These are phyloP conservation scores for Rhinolophus ferrumequinum DNA, from an alignment of 2,113 vertebrate species.

Conservation along the genomic window DNA sequence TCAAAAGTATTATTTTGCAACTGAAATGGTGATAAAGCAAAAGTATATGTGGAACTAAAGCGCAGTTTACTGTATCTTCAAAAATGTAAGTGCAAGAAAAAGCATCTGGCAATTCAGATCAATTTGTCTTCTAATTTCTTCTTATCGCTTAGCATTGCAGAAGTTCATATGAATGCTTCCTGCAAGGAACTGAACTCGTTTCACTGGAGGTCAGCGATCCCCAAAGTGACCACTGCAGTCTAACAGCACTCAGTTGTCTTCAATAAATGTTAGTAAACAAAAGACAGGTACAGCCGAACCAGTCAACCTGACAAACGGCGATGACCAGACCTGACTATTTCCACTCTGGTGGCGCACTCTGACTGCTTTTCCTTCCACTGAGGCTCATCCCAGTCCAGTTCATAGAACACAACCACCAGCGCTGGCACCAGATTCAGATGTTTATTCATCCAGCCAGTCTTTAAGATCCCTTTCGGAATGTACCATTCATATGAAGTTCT, in stretches of 20 bases:
- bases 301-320: accelerated
- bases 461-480: conserved; percentile 98
- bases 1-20: conserved; percentile 31
- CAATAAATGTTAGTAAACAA: not conserved
- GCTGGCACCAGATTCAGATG: conserved; percentile 97
- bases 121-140: not conserved
- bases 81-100: not conserved
- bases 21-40: not conserved
- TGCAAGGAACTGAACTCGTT: not conserved
- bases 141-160: not conserved
- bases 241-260: not conserved
- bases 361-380: conserved; percentile 99
- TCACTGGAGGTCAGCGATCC: not conserved
- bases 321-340: conserved; percentile 94
- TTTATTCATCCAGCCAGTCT: conserved; percentile 99
- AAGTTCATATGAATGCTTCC: not conserved
- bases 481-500: conserved; percentile 99
- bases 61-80: not conserved
- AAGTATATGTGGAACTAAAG: not conserved
- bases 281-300: not conserved
- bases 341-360: conserved; percentile 97
- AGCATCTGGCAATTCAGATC: not conserved
- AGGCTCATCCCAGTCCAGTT: conserved; percentile 97
- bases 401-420: conserved; percentile 97
- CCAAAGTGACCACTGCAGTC: not conserved